phyloP scores from a whole-genome alignment of 2,797 vertebrate genomes.

The Toxotes lorentzi region DNA sequence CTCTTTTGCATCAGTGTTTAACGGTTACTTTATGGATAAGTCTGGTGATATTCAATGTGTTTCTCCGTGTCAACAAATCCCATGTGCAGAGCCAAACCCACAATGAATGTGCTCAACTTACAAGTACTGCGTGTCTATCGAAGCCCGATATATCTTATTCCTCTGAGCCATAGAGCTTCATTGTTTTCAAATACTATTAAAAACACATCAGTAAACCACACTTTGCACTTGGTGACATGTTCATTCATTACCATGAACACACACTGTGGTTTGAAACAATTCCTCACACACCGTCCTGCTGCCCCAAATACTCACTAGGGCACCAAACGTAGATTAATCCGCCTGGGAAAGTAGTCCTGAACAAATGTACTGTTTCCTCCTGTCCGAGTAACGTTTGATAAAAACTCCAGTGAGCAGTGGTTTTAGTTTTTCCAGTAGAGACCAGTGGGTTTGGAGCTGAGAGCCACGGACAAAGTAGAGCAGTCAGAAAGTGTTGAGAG shows the following conservation, averaged over 20 bases:
- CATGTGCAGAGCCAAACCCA: not conserved
- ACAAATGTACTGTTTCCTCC: not conserved
- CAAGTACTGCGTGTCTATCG: no score
- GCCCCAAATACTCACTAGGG: not conserved
- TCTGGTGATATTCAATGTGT: no score
- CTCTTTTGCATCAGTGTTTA: no score
- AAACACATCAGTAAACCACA: not conserved
- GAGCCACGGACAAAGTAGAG: no score
- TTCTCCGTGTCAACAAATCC: not conserved
- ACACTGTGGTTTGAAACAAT: not conserved
- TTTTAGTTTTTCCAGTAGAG: no score
- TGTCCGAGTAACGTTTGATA: not conserved
- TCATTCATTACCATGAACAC: not conserved
- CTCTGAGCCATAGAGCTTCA: not conserved
- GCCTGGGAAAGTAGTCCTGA: constrained; percentile 1
- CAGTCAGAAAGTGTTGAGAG: no score
- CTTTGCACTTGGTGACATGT: not conserved
- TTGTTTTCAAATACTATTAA: not conserved
- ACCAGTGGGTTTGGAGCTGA: no score
- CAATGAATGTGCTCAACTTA: not conserved
- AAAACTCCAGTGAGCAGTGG: not conserved
- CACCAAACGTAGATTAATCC: not conserved
- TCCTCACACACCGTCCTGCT: not conserved
- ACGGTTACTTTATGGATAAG: no score
- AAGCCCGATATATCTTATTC: not conserved